A percentile compares a stretch with the other conserved stretches of the same genome.
These are phyloP conservation scores for Ammospiza caudacuta DNA, from an alignment of 2,113 vertebrate species.

Conservation along the genomic window DNA sequence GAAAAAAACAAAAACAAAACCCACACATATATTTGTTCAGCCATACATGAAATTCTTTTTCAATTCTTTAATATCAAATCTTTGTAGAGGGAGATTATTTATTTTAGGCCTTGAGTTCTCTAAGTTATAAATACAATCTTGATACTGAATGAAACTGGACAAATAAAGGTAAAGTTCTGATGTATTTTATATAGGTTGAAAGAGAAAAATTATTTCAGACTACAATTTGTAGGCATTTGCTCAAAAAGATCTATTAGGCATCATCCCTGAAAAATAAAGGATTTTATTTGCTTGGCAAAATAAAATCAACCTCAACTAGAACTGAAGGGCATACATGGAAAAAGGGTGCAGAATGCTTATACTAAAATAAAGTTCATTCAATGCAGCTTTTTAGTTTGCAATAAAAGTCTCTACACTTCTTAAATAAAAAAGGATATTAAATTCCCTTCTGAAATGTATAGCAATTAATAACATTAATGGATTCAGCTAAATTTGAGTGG, in stretches of 20 bases:
- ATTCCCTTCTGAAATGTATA: neutral
- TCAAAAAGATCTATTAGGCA: neutral
- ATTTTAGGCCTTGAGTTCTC: neutral
- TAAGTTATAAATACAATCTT: neutral
- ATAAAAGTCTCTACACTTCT: neutral
- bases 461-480: slow-evolving; percentile 11
- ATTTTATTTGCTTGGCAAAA: neutral
- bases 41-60: neutral
- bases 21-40: neutral
- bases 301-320: neutral
- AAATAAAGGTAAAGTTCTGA: neutral
- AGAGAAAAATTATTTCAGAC: neutral
- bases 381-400: neutral
- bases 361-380: neutral
- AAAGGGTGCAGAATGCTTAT: neutral
- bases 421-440: neutral
- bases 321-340: neutral
- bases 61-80: neutral
- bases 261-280: neutral
- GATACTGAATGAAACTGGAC: neutral
- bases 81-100: neutral
- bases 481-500: neutral
- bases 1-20: neutral
- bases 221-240: neutral
- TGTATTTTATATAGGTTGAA: neutral